Evolutionary conservation across 2,888 invertebrate genomes (phyloP).

Genomic region (Hydrotaea cyrtoneurina): DNA sequence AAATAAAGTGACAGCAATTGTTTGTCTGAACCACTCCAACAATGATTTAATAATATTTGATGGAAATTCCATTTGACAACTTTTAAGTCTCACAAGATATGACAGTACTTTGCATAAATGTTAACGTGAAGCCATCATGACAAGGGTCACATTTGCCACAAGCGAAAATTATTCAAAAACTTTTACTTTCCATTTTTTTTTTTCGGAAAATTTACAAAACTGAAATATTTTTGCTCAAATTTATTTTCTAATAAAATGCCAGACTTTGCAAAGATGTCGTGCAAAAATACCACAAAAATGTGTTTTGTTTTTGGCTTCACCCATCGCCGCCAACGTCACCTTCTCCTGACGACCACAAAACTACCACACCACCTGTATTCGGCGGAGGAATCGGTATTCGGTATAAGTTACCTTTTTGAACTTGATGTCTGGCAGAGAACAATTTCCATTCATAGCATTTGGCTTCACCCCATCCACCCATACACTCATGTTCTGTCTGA

Average conservation of each 20-base stretch:
- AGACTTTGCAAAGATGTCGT: neutral
- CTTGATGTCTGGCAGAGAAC: neutral
- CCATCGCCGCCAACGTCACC: neutral
- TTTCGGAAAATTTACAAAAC: neutral
- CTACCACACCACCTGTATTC: neutral
- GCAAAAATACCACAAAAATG: neutral
- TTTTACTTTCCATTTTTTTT: neutral
- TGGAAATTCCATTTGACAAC: too few relatives aligned
- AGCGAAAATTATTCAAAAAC: neutral
- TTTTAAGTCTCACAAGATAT: too few relatives aligned
- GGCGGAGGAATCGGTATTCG: neutral
- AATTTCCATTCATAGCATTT: neutral
- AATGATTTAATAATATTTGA: too few relatives aligned
- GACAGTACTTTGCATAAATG: too few relatives aligned
- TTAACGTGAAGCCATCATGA: neutral
- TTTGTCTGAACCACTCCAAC: too few relatives aligned
- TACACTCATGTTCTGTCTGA: too few relatives aligned
- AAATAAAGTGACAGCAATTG: too few relatives aligned
- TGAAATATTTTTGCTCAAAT: neutral
- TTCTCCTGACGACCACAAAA: neutral
- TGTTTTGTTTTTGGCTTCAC: neutral
- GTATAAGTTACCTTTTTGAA: neutral
- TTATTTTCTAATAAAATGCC: neutral
- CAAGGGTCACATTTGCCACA: slow-evolving; percentile 1
- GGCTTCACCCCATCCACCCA: neutral